These are phyloP conservation scores for Oscheius myriophilus DNA, from an alignment of 2,888 invertebrate genomes.

Conservation along the genomic window DNA sequence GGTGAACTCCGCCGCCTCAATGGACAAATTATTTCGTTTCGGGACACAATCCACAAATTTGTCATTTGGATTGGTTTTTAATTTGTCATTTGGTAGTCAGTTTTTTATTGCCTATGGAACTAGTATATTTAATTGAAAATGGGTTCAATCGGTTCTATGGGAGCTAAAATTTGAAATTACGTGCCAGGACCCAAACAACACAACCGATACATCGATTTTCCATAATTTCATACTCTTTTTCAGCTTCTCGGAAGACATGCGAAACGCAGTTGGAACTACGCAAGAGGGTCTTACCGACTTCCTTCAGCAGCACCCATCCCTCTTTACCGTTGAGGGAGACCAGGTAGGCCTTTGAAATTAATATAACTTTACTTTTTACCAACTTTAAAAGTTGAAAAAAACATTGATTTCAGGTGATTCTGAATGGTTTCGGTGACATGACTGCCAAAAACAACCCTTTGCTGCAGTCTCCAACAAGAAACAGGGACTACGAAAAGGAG, in stretches of 20 bases:
- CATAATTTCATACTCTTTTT: neutral
- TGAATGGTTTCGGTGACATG: slow-evolving; percentile 71
- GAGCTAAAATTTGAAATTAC: no score
- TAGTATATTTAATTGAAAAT: no score
- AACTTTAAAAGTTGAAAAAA: neutral
- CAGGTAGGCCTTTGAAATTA: slow-evolving; percentile 44
- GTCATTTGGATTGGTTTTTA: no score
- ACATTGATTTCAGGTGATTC: slow-evolving; percentile 51
- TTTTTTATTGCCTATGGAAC: no score
- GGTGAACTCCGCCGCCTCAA: no score
- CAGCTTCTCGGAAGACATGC: slow-evolving; percentile 94
- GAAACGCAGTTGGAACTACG: slow-evolving; percentile 77
- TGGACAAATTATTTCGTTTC: no score
- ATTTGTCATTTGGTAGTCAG: no score
- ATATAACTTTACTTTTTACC: neutral
- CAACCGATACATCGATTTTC: no score
- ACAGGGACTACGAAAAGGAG: slow-evolving; percentile 86
- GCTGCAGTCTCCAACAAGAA: slow-evolving; percentile 53
- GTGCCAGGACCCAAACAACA: no score
- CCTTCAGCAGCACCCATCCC: slow-evolving; percentile 81
- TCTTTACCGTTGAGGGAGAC: slow-evolving; percentile 93
- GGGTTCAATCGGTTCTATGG: no score
- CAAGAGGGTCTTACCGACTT: slow-evolving; percentile 86
- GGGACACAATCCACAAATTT: no score
- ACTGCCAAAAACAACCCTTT: slow-evolving; percentile 69